Evolutionary conservation across 2,113 vertebrate species (phyloP).

Genomic region (Anoura caudifer): DNA sequence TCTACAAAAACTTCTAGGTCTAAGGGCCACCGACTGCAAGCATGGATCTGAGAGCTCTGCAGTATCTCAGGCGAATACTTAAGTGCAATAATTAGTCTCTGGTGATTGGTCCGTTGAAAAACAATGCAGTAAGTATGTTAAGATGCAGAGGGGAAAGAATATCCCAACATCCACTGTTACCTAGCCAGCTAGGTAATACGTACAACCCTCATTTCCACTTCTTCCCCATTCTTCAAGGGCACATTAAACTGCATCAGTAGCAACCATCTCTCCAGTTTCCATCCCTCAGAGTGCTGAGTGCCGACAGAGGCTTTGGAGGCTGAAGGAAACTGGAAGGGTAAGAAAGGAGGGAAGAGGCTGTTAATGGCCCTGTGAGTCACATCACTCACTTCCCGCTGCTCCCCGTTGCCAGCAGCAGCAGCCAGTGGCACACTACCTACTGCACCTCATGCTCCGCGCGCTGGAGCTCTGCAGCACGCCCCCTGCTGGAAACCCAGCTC

Average conservation of each 20-base stretch:
- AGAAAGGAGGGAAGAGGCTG: not conserved
- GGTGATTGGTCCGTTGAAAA: slow-evolving; percentile 73
- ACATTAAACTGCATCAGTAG: slow-evolving; percentile 85
- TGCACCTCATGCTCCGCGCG: not conserved
- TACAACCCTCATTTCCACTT: slow-evolving; percentile 63
- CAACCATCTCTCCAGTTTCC: slow-evolving; percentile 97
- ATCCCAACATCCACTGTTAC: slow-evolving; percentile 77
- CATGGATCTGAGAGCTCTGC: slow-evolving; percentile 68
- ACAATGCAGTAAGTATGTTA: slow-evolving; percentile 73
- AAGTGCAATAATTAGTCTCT: slow-evolving; percentile 82
- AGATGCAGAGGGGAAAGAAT: slow-evolving; percentile 74
- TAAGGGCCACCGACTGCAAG: slow-evolving; percentile 75
- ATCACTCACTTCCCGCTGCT: not conserved
- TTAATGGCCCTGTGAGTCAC: not conserved
- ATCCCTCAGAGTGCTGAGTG: slow-evolving; percentile 93
- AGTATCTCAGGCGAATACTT: slow-evolving; percentile 75
- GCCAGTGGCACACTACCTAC: not conserved
- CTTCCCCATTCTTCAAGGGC: slow-evolving; percentile 43
- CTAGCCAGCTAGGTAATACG: slow-evolving; percentile 95
- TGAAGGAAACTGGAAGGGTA: slow-evolving; percentile 90
- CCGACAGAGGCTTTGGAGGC: slow-evolving; percentile 94
- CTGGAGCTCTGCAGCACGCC: accelerated
- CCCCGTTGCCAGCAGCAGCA: not conserved
- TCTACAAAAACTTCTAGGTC: slow-evolving; percentile 71
- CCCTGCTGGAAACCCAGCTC: not conserved